Evolutionary conservation across 2,797 vertebrate genomes (phyloP), one percentile per base, ranked within the genome.

Genomic region (Vultur gryphus): DNA sequence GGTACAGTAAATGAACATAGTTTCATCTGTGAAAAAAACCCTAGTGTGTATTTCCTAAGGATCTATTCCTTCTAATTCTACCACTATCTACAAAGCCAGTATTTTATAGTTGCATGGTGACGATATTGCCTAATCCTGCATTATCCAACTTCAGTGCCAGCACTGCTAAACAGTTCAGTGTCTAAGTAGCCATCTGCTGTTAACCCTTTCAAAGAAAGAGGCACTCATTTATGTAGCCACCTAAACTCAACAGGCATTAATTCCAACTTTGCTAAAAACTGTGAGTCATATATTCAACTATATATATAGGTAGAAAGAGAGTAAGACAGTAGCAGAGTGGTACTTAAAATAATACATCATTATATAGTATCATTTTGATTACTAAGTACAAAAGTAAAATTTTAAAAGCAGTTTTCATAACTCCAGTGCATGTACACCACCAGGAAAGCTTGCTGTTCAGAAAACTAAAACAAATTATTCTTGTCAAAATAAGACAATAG

Each of bases 151-250:
- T 93, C 35, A 18, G 71, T 82, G 52, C 64, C 59, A 94, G 48
- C 69, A 31, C 62, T 64, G 20, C 62, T 96, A 91, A 97, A 95
- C 72, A 85, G 20, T 44, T 65, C 55, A 64, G 44, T 43, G 49
- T 81, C 95, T 94, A 95, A 94, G 76, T 55, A 97, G 95, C 75
- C 61, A 91, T 90, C 93, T 97, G 65, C 51, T 94, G 65, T 95
- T 96, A 93, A 96, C 72, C 37, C 91, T 85, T 78, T 82, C 59
- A 90, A 83, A 96, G 94, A 95, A 48, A 95, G 39, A 28, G 39
- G 11, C 55, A 69, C 21, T 49, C 29, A 87, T 91, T 94, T 95
- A 80, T 80, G 39, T 41, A 92, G 13, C 29, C 67, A 76, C 90
- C 64, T 93, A 91, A 94, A 93, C 78, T 93, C 37, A 87, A 91